Evolutionary conservation across 1,140 invertebrate genomes (phyloP), one percentile per base, ranked within the genome.

Genomic region (Papilio polytes): DNA sequence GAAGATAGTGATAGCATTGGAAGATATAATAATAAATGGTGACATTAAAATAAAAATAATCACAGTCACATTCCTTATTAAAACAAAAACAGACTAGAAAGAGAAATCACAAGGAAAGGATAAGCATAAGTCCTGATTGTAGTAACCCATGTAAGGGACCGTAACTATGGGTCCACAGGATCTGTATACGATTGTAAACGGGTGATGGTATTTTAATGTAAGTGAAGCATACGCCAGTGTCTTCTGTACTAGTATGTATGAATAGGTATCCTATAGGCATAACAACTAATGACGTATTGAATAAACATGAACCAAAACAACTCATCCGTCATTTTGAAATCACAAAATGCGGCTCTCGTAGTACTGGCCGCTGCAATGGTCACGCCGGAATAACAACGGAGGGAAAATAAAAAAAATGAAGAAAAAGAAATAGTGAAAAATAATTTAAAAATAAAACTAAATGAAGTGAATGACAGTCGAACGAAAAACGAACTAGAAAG

Each of bases 161-260:
- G 92, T 90, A 91, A 92, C 92, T 88, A 94, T 20, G 87, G 92
- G 88, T 88, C 91, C 86, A 81, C 84, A 88, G 82, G 84, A 80
- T 83, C 85, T 87, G 85, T 89, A 41, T 41, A 85, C 86, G 85
- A 92, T 86, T 84, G 91, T 92, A 88, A 93, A 90, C 91, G 86
- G 88, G 88, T 88, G 82, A 92, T 92, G 90, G 90, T 91, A 91
- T 86, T 88, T 84, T 88, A 82, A 93, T 91, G 92, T 94, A 86
- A 89, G 93, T 94, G 90, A 93, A 94, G 92, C 93, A 94, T 89
- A 91, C 90, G 90, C 89, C 90, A 92, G 93, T 94, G 92, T 93
- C 86, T 89, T 88, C 80, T 94, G 94, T 94, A 86, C 89, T 89
- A 91, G 92, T 91, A 85, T 90, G 92, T 94, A 91, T 91, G 89